Evolutionary conservation across 2,888 invertebrate genomes (phyloP), one percentile per base, ranked within the genome.

Genomic region (Lissocephala sabroskyi): DNA sequence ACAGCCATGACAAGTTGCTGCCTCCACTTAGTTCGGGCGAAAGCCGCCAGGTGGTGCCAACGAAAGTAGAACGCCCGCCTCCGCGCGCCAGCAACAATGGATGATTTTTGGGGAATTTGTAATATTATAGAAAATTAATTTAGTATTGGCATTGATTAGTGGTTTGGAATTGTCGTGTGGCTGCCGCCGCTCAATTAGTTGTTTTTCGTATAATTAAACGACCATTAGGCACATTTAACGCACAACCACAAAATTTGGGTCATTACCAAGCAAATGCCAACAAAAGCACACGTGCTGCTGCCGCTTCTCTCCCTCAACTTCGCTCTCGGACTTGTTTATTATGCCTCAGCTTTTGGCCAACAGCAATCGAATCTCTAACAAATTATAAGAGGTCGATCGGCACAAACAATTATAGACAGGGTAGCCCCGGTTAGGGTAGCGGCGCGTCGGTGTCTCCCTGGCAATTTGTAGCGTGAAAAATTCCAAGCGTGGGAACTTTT

Each of bases 151-250:
- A n/a, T 64, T 56, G 49, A 49, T 52, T 46, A 45, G 45, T 40
- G 33, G 41, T 47, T 45, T 45, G 10, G 26, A 28, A 7, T 23
- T 28, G 4, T 43, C 10, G 4, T 43, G 14, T 43, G 5, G 13
- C 58, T 75, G 61, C 71, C 71, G 62, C 75, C 71, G 56, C 63
- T 71, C 67, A 75, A 78, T 78, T 75, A 75, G 79, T 60, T 46
- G 58, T 75, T 75, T 75, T 73, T 66, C 56, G 50, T 57, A 60
- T 73, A 67, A 79, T 73, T 79, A 79, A 73, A 74, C 58, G 63
- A 63, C 56, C 74, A 74, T 79, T 77, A 74, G 66, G 63, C 63
- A 65, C 65, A 62, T 75, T 71, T 66, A 74, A 56, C 66, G 49
- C 56, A 59, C 44, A 64, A 46, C 65, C 43, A 59, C 47, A 61